Conservation (phyloP, 1,140 invertebrate species). For the Calephelis nemesis region DNA sequence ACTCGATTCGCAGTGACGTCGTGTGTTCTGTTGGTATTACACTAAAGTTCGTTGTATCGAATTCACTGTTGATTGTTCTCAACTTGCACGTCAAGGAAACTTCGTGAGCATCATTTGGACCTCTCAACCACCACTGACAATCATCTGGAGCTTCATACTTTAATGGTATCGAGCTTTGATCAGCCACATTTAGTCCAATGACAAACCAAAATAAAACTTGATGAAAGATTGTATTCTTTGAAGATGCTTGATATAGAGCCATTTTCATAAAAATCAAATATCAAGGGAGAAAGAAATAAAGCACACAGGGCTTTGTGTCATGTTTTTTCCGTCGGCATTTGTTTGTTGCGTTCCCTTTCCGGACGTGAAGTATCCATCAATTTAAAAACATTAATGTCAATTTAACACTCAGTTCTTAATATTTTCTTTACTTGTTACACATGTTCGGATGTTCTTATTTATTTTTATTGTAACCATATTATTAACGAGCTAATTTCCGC, state of each 20-base stretch:
- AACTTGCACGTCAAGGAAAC: conserved; percentile 89
- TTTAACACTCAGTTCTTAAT: conserved; percentile 62
- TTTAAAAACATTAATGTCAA: conserved; percentile 65
- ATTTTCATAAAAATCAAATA: conserved; percentile 70
- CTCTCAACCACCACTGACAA: conserved; percentile 86
- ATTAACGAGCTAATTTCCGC: background rate
- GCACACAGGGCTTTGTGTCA: conserved; percentile 71
- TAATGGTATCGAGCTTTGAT: conserved; percentile 79
- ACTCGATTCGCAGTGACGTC: conserved; percentile 87
- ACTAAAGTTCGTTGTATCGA: conserved; percentile 92
- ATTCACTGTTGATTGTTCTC: conserved; percentile 88
- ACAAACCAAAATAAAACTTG: conserved; percentile 70
- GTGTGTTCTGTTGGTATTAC: conserved; percentile 91
- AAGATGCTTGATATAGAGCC: conserved; percentile 53
- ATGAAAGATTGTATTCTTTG: conserved; percentile 52
- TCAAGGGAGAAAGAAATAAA: conserved; percentile 76
- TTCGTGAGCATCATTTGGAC: conserved; percentile 81
- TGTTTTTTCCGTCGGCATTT: conserved; percentile 76
- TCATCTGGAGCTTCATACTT: conserved; percentile 91
- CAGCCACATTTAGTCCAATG: conserved; percentile 68
- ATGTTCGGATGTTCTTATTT: conserved; percentile 39
- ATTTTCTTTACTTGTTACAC: conserved; percentile 45
- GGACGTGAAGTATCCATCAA: conserved; percentile 76
- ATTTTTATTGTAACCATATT: background rate
- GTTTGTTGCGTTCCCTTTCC: conserved; percentile 66